Conservation (phyloP, 2,888 invertebrate genomes). For the Tetranychus piercei region DNA sequence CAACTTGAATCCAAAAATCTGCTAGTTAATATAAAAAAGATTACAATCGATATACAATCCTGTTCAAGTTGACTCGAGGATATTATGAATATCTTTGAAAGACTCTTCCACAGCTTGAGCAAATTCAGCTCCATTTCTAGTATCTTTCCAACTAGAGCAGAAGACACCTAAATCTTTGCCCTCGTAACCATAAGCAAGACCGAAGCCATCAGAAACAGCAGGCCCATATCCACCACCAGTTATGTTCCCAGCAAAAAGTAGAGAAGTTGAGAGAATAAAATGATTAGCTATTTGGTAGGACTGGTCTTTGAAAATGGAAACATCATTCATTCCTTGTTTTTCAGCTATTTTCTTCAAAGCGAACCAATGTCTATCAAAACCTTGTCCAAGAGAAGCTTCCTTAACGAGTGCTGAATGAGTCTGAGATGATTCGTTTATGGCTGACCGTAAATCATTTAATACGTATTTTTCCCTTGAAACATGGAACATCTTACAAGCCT, state of each 20-base stretch:
- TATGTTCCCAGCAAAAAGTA: constrained; percentile 66
- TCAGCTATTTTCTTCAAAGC: constrained; percentile 55
- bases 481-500: constrained; percentile 38
- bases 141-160: constrained; percentile 55
- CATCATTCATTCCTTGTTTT: constrained; percentile 37
- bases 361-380: constrained; percentile 88
- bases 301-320: constrained; percentile 51
- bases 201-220: constrained; percentile 70
- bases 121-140: constrained; percentile 51
- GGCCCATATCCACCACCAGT: constrained; percentile 84
- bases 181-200: constrained; percentile 73
- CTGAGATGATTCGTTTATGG: constrained; percentile 60
- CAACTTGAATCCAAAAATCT: not conserved
- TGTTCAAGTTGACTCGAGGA: constrained; percentile 25
- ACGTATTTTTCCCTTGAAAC: constrained; percentile 34
- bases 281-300: constrained; percentile 62
- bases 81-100: constrained; percentile 46
- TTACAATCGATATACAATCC: not conserved
- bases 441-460: constrained; percentile 43
- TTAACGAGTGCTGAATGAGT: constrained; percentile 64
- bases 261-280: constrained; percentile 83
- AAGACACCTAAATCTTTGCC: constrained; percentile 60
- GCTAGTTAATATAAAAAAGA: not conserved
- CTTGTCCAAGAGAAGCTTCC: constrained; percentile 90
- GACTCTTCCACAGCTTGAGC: constrained; percentile 49